Evolutionary conservation across 2,113 vertebrate genomes (phyloP), one percentile per base, ranked within the genome.

Genomic region (Bufo bufo): DNA sequence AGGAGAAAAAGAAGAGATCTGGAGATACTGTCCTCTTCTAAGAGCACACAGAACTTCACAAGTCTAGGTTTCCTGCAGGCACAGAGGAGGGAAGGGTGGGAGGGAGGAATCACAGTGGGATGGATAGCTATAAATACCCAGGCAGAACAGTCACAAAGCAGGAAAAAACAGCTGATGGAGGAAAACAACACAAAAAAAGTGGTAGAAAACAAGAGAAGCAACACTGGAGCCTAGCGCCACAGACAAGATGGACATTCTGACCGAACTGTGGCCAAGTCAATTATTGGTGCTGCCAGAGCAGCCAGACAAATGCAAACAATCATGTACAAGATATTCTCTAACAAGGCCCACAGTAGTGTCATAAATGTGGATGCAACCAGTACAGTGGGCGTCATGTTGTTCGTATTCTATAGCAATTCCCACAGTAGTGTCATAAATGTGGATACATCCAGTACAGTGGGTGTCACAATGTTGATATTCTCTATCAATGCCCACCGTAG

Each of bases 1-100:
- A 85, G 14, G 11, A 90, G 86, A 91, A 89, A 86, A 77, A 71
- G 63, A 56, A 19, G 82, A 84, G 80, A 84, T 84, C 59, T 71
- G 65, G 82, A 84, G 82, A 88, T 82, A 88, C 69, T 61, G 69
- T 43, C 82, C 65, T 4, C 59, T 87, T 82, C 66, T 52, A 66
- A 82, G 19, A 61, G 66, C 50, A 52, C 52, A 50, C n/a, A 77
- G 45, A 86, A 86, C 83, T 86, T 86, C 58, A 49, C 75, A 61
- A 86, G 85, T 65, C 45, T 78, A 0, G 0, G 0, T n/a, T 54
- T 50, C 69, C 47, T 0, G 0, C 12, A 79, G 52, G 65, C 77
- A 58, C 13, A 9, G 10, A 4, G 1, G 4, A 61, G 75, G 85
- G 75, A 78, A 77, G 63, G 86, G 59, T 16, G 17, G 81, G 75